Percentiles rank a stretch among this genome's conserved stretches.
These are phyloP conservation scores for Phallusia fumigata DNA, from an alignment of 23 tunicate genomes.

Conservation along the genomic window DNA sequence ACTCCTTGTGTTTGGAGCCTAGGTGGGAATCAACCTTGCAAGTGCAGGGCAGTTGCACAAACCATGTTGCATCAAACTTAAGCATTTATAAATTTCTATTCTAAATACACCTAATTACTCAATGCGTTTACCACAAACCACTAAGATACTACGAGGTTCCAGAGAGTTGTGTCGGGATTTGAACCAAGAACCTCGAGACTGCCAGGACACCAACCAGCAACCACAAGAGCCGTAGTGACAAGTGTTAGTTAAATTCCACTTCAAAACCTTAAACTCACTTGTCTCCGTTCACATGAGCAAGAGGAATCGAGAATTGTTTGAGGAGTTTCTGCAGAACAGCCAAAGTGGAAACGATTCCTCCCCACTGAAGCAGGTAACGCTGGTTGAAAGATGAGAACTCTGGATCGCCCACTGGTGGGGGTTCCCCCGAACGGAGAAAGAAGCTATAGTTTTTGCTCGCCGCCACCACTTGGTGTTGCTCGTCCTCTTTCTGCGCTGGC, in stretches of 20 bases:
- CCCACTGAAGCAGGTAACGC: conserved; percentile 83
- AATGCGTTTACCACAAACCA: background rate
- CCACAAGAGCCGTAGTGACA: too few relatives aligned
- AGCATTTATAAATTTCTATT: too few relatives aligned
- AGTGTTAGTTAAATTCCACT: background rate
- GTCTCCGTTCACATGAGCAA: conserved; percentile 75
- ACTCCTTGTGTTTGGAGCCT: too few relatives aligned
- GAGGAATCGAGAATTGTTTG: conserved; percentile 55
- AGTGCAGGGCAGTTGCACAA: too few relatives aligned
- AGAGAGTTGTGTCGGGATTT: background rate
- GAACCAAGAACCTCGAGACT: too few relatives aligned
- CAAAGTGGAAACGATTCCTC: conserved; percentile 55
- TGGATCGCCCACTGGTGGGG: conserved; percentile 54
- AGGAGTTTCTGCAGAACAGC: conserved; percentile 54
- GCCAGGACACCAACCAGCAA: too few relatives aligned
- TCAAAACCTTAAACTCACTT: conserved; percentile 36
- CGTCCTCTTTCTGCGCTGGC: conserved; percentile 87
- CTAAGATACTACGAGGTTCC: background rate
- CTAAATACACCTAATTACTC: too few relatives aligned
- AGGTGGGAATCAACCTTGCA: too few relatives aligned
- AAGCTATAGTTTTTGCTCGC: conserved; percentile 68
- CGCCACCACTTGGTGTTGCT: conserved; percentile 63
- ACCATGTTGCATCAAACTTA: too few relatives aligned
- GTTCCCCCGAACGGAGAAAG: conserved; percentile 39
- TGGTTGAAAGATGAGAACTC: conserved; percentile 80